These are phyloP conservation scores for Eulemur albifrons DNA, from an alignment of 2,797 vertebrate species.

Conservation along the genomic window DNA sequence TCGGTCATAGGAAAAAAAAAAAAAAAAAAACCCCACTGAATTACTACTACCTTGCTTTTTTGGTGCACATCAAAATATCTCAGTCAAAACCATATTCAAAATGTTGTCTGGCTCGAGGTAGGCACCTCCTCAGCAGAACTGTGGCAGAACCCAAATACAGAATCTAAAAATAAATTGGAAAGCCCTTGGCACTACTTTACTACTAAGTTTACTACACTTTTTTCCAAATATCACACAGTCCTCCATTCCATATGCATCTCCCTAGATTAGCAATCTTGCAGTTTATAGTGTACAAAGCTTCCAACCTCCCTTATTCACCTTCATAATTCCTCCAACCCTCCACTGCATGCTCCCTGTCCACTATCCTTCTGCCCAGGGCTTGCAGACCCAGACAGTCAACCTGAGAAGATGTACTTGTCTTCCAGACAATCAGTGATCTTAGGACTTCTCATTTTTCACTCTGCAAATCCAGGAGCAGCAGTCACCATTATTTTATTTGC, in stretches of 20 bases:
- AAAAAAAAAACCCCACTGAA: not conserved
- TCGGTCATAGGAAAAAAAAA: not conserved
- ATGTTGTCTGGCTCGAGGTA: not conserved
- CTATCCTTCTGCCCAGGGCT: not conserved
- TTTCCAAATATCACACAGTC: not conserved
- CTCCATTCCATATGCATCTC: not conserved
- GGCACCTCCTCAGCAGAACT: not conserved
- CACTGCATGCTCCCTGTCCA: not conserved
- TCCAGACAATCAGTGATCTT: not conserved
- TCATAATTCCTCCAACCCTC: not conserved
- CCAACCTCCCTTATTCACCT: not conserved
- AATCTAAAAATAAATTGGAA: slow-evolving; percentile 11
- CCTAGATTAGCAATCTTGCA: not conserved
- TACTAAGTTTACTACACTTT: not conserved
- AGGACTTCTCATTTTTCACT: not conserved
- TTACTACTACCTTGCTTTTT: not conserved
- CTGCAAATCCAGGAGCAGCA: not conserved
- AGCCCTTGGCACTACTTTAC: not conserved
- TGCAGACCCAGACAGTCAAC: not conserved
- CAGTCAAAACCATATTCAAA: not conserved
- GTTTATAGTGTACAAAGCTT: not conserved
- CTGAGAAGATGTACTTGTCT: not conserved
- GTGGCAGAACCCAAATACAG: not conserved
- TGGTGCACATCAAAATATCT: slow-evolving; percentile 4
- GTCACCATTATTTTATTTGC: not conserved